These are phyloP conservation scores for Hylaeus anthracinus DNA, from an alignment of 1,140 invertebrate genomes.

Conservation along the genomic window DNA sequence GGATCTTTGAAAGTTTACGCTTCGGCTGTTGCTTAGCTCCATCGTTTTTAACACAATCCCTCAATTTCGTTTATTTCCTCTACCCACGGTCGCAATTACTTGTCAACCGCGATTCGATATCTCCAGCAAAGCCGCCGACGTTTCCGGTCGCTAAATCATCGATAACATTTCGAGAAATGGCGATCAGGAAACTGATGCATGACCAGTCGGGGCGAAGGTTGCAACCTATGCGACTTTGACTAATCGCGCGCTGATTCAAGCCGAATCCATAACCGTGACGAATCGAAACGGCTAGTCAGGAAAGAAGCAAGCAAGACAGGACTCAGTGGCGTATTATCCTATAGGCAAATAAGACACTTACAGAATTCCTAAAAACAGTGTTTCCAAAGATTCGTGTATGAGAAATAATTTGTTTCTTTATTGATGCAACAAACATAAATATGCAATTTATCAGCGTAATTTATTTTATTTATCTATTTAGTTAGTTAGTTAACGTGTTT, in stretches of 20 bases:
- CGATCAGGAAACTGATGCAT: constrained; percentile 34
- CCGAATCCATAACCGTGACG: constrained; percentile 10
- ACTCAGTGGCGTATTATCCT: no score
- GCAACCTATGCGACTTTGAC: constrained; percentile 17
- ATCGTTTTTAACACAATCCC: neutral
- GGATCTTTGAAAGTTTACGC: no score
- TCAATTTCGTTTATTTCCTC: constrained; percentile 11
- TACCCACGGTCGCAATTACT: constrained; percentile 32
- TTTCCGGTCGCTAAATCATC: constrained; percentile 52
- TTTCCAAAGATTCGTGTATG: no score
- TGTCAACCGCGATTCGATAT: constrained; percentile 37
- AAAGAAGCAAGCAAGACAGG: neutral
- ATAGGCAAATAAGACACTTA: no score
- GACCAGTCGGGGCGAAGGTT: neutral
- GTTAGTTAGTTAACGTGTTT: no score
- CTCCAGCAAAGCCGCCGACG: constrained; percentile 21
- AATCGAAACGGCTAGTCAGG: constrained; percentile 5
- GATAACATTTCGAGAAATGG: constrained; percentile 12
- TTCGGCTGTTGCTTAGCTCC: no score
- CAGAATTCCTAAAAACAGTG: no score
- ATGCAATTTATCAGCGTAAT: no score
- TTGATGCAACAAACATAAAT: no score
- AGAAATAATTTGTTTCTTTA: no score
- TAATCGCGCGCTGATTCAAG: constrained; percentile 42
- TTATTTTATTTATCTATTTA: no score